Conservation (phyloP, 1,140 invertebrate genomes). For the Proales similis region DNA sequence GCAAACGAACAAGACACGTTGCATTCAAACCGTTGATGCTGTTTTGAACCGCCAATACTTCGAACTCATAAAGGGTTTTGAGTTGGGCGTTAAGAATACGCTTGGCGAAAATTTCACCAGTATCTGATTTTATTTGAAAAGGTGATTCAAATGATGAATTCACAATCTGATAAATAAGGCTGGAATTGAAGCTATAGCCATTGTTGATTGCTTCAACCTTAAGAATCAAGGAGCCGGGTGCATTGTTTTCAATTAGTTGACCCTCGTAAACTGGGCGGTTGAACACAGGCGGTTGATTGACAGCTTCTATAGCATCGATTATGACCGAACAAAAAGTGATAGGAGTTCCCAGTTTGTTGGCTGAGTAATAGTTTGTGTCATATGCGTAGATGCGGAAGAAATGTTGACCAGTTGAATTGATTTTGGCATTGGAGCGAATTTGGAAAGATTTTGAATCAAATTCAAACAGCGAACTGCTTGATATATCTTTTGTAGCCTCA, state of each 20-base stretch:
- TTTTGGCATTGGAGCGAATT: not conserved
- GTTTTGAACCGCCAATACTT: conserved; percentile 1
- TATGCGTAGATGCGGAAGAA: too few species aligned
- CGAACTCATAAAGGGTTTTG: not conserved
- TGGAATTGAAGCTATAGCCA: not conserved
- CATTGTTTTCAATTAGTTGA: conserved; percentile 17
- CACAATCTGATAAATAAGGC: conserved; percentile 20
- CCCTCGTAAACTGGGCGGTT: not conserved
- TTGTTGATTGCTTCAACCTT: conserved; percentile 13
- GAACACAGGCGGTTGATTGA: not conserved
- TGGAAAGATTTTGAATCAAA: not conserved
- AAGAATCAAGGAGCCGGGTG: conserved; percentile 4
- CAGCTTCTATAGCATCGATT: not conserved
- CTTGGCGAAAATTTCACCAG: conserved; percentile 33
- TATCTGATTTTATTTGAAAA: conserved; percentile 33
- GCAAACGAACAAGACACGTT: not conserved
- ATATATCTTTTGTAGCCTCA: too few species aligned
- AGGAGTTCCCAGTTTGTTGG: too few species aligned
- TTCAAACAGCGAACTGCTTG: too few species aligned
- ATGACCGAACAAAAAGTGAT: not conserved
- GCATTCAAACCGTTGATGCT: not conserved
- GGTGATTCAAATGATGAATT: not conserved
- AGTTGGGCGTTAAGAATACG: conserved; percentile 2
- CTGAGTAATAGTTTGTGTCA: too few species aligned
- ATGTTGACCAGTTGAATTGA: not conserved